phyloP scores from a whole-genome alignment of 2,888 invertebrate genomes.

The Noctua fimbriata region DNA sequence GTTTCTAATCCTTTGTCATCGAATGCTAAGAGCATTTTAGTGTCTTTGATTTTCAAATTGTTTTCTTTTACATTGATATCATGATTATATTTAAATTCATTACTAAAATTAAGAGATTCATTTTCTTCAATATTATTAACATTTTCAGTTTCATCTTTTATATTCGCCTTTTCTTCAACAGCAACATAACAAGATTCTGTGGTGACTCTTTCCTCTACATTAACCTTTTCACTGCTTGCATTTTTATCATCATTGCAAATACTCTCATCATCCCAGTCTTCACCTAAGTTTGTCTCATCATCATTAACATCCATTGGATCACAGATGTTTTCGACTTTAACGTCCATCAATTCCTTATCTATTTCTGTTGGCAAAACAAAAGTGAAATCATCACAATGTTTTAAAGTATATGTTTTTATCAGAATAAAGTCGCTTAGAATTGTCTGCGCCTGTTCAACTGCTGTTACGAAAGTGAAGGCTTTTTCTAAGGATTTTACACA shows the following conservation, averaged over 20 bases:
- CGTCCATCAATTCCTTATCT: not conserved
- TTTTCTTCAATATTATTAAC: not conserved
- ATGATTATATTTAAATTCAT: slow-evolving; percentile 2
- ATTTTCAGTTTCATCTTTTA: slow-evolving; percentile 1
- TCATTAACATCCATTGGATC: slow-evolving; percentile 7
- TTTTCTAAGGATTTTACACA: slow-evolving; percentile 75
- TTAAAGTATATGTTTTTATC: slow-evolving; percentile 70
- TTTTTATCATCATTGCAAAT: not conserved
- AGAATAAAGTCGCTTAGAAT: slow-evolving; percentile 67
- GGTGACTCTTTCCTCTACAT: not conserved
- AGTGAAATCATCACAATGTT: slow-evolving; percentile 52
- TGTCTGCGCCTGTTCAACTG: slow-evolving; percentile 77
- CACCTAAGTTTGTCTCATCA: slow-evolving; percentile 3
- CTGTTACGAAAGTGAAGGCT: slow-evolving; percentile 76
- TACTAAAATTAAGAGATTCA: not conserved
- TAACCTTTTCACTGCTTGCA: not conserved
- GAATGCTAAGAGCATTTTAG: not conserved
- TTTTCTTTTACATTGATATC: not conserved
- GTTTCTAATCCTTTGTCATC: not conserved
- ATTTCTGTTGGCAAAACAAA: slow-evolving; percentile 33
- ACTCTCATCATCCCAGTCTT: not conserved
- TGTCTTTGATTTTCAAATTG: not conserved
- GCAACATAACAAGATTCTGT: not conserved
- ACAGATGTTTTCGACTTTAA: slow-evolving; percentile 16
- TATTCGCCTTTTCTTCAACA: not conserved